Conservation (phyloP, 2,888 invertebrate species). For the Conus canariensis region DNA sequence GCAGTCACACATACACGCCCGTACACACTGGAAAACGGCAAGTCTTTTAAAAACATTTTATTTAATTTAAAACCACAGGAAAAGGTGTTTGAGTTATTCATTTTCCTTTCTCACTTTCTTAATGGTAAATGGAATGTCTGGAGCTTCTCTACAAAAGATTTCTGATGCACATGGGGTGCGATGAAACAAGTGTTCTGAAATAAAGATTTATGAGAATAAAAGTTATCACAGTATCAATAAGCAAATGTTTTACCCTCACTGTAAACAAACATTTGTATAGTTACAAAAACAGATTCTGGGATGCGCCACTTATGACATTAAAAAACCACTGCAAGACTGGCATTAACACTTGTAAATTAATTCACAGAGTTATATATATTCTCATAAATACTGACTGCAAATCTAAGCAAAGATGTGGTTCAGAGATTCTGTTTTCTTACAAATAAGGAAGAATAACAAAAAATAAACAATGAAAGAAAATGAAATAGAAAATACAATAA, state of each 20-base stretch:
- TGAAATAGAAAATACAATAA: too few relatives aligned
- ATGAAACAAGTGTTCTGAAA: background rate
- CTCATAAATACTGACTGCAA: background rate
- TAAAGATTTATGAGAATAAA: background rate
- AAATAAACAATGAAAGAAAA: too few relatives aligned
- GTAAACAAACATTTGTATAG: background rate
- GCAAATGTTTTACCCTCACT: background rate
- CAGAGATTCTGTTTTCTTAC: background rate
- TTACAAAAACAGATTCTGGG: background rate
- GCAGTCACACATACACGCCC: background rate
- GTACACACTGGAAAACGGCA: background rate
- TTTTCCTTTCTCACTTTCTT: background rate
- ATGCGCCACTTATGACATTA: background rate
- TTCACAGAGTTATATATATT: background rate
- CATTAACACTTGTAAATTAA: background rate
- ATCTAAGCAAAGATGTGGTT: background rate
- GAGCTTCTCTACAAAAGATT: background rate
- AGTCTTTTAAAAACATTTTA: background rate
- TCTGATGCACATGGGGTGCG: background rate
- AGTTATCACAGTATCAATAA: slow-evolving; percentile 9
- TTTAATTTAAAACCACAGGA: background rate
- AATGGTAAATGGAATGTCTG: background rate
- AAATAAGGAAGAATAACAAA: too few relatives aligned
- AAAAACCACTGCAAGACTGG: background rate
- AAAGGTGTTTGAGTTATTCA: background rate